Conservation (phyloP, 2,113 vertebrate species). For the Nothoprocta pentlandii region DNA sequence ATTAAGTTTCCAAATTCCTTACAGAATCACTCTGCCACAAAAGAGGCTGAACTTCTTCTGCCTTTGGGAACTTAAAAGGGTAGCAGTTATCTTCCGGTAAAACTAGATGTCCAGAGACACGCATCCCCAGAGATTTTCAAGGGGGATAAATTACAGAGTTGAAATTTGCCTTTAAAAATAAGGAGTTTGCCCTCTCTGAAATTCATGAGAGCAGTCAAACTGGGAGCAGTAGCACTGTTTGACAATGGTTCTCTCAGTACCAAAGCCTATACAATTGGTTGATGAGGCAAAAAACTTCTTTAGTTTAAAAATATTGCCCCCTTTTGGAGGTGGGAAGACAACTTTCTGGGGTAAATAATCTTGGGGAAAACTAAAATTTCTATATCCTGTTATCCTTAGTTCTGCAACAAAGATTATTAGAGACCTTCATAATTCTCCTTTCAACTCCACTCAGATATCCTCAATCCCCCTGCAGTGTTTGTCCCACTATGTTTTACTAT, state of each 20-base stretch:
- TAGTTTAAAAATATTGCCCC: not conserved
- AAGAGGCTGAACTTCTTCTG: not conserved
- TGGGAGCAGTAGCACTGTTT: not conserved
- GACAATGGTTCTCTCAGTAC: not conserved
- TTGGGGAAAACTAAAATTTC: not conserved
- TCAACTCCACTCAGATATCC: slow-evolving; percentile 46
- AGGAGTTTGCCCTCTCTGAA: not conserved
- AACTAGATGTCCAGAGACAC: not conserved
- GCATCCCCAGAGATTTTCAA: not conserved
- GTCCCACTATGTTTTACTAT: not conserved
- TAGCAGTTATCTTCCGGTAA: not conserved
- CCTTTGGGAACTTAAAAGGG: not conserved
- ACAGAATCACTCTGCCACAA: not conserved
- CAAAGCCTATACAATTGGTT: not conserved
- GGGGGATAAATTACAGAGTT: not conserved
- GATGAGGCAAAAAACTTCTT: not conserved
- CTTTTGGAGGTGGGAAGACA: not conserved
- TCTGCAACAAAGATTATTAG: not conserved
- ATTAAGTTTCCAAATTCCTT: not conserved
- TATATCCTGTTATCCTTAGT: not conserved
- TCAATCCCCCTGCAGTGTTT: not conserved
- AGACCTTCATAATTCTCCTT: slow-evolving; percentile 52
- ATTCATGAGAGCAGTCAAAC: not conserved
- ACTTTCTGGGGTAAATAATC: not conserved
- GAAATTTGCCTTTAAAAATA: not conserved